Percentiles rank a stretch among this genome's conserved stretches.
Evolutionary conservation across 2,888 invertebrate genomes (phyloP).

Genomic region (Mythimna vitellina): DNA sequence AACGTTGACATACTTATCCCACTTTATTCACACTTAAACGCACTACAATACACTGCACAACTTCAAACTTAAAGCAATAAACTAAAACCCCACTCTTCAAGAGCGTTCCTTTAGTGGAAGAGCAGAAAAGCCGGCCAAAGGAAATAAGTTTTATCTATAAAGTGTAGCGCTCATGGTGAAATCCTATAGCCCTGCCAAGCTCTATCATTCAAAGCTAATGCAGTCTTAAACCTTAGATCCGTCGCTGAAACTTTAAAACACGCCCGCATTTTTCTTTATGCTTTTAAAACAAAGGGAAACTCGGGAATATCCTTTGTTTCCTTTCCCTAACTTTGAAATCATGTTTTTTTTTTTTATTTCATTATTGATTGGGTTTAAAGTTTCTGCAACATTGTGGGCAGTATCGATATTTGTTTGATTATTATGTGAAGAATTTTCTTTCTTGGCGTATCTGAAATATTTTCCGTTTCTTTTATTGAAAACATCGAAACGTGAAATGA

Average conservation of each 20-base stretch:
- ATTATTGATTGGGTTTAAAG: conserved; percentile 8
- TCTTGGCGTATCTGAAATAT: neutral
- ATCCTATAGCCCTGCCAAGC: conserved; percentile 66
- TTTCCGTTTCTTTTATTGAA: neutral
- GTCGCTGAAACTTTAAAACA: conserved; percentile 74
- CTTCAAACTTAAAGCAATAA: conserved; percentile 17
- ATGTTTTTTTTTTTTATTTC: conserved; percentile 45
- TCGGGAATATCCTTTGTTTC: conserved; percentile 60
- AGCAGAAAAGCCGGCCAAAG: conserved; percentile 34
- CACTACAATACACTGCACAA: neutral
- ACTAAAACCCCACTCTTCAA: conserved; percentile 21
- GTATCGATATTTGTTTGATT: neutral
- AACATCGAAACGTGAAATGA: neutral
- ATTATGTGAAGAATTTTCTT: neutral
- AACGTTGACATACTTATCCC: too few species aligned
- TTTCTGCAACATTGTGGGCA: neutral
- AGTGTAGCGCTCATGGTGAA: conserved; percentile 58
- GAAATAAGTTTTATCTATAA: conserved; percentile 59
- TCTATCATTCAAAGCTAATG: conserved; percentile 67
- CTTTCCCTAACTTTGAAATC: conserved; percentile 46
- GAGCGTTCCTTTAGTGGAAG: conserved; percentile 7
- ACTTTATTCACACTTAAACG: neutral
- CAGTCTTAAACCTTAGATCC: conserved; percentile 71
- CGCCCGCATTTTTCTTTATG: conserved; percentile 68
- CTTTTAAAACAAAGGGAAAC: conserved; percentile 68